Evolutionary conservation across 2,888 invertebrate genomes (phyloP).

Genomic region (Thymelicus sylvestris): DNA sequence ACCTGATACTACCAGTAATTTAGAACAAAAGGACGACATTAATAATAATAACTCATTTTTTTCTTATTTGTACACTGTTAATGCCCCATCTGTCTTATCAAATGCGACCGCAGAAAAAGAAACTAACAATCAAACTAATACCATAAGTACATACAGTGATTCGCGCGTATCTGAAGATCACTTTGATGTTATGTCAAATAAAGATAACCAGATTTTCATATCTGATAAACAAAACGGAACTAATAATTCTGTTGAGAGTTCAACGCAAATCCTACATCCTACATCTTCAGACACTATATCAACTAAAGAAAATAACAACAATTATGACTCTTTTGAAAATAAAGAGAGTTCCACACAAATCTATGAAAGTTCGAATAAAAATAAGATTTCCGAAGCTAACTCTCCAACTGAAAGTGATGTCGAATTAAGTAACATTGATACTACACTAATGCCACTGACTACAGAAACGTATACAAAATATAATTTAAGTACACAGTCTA

Average conservation of each 20-base stretch:
- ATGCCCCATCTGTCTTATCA: not conserved
- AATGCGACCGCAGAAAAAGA: not conserved
- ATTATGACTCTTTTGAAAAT: not conserved
- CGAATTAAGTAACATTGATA: not conserved
- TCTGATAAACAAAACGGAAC: not conserved
- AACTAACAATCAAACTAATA: not conserved
- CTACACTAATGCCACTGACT: conserved; percentile 1
- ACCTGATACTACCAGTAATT: not conserved
- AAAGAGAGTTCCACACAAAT: not conserved
- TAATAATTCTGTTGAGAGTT: not conserved
- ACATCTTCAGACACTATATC: not conserved
- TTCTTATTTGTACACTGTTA: not conserved
- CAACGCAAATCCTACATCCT: not conserved
- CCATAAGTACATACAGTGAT: not conserved
- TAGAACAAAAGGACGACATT: not conserved
- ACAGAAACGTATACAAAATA: not conserved
- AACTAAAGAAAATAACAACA: not conserved
- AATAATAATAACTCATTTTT: not conserved
- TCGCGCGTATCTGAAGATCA: not conserved
- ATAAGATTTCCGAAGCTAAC: not conserved
- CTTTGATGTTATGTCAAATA: not conserved
- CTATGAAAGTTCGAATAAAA: not conserved
- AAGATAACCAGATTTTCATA: not conserved
- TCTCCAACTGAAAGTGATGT: not conserved
- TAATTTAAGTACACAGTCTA: not conserved